A percentile compares a stretch with the other conserved stretches of the same genome.
Conservation (phyloP, 2,888 invertebrate genomes). For the Adelphocoris suturalis region DNA sequence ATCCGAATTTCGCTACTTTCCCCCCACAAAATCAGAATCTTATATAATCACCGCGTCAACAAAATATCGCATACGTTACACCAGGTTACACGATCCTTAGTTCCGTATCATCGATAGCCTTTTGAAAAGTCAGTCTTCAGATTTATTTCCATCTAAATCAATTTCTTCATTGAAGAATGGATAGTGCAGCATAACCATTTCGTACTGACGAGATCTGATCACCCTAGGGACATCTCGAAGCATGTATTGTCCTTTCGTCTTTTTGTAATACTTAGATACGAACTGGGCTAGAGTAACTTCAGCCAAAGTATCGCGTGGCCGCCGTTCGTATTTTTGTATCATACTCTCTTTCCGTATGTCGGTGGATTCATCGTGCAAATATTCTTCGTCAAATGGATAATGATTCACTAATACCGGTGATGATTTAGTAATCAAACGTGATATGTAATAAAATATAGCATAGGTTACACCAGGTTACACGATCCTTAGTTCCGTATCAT, state of each 20-base stretch:
- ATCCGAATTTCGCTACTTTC: no score
- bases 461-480: no score
- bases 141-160: slow-evolving; percentile 70
- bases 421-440: no score
- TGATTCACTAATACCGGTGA: no score
- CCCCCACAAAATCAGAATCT: no score
- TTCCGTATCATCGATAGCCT: no score
- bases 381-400: slow-evolving; percentile 53
- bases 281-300: slow-evolving; percentile 44
- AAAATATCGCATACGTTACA: no score
- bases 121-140: no score
- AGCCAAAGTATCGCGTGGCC: not conserved
- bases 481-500: no score
- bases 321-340: slow-evolving; percentile 56
- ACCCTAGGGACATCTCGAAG: not conserved
- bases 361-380: slow-evolving; percentile 76
- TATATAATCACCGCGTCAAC: no score
- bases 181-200: not conserved
- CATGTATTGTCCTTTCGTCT: slow-evolving; percentile 30
- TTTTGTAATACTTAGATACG: slow-evolving; percentile 63
- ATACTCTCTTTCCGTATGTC: slow-evolving; percentile 77
- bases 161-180: slow-evolving; percentile 43
- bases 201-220: slow-evolving; percentile 16
- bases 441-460: no score
- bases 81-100: no score